Evolutionary conservation across 2,797 vertebrate genomes (phyloP).

Genomic region (Linurgus olivaceus): DNA sequence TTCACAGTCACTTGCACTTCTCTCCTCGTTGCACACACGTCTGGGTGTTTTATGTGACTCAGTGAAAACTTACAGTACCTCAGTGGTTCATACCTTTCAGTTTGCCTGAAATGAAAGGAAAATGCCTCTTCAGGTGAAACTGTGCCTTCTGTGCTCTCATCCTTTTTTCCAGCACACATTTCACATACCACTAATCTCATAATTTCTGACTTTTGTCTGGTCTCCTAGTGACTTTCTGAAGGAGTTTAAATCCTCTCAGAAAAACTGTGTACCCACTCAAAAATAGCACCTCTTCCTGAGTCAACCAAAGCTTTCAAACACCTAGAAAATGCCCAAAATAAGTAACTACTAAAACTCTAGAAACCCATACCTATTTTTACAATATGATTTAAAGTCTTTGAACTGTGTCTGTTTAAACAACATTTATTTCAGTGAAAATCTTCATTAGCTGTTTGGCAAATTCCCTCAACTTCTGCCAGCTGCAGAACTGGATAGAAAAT

Average conservation of each 20-base stretch:
- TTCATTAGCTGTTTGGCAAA: constrained; percentile 57
- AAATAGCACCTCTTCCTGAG: not conserved
- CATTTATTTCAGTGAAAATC: constrained; percentile 37
- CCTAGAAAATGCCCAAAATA: not conserved
- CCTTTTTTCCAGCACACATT: not conserved
- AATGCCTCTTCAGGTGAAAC: not conserved
- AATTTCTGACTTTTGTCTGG: not conserved
- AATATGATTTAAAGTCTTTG: not conserved
- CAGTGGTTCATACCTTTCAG: not conserved
- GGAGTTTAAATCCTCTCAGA: not conserved
- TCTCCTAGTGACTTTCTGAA: not conserved
- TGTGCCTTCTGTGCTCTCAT: not conserved
- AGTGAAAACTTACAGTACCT: not conserved
- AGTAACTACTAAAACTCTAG: not conserved
- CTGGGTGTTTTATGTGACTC: not conserved
- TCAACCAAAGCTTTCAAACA: not conserved
- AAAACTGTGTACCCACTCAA: not conserved
- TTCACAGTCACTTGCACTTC: not conserved
- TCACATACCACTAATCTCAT: not conserved
- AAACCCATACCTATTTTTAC: not conserved
- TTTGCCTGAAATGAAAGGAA: not conserved
- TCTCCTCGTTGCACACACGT: not conserved
- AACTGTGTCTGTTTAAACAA: constrained; percentile 54
- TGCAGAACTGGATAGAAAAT: constrained; percentile 48
- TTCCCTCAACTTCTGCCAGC: constrained; percentile 48